Evolutionary conservation across 2,797 vertebrate genomes (phyloP).

Genomic region (Botia kubotai): DNA sequence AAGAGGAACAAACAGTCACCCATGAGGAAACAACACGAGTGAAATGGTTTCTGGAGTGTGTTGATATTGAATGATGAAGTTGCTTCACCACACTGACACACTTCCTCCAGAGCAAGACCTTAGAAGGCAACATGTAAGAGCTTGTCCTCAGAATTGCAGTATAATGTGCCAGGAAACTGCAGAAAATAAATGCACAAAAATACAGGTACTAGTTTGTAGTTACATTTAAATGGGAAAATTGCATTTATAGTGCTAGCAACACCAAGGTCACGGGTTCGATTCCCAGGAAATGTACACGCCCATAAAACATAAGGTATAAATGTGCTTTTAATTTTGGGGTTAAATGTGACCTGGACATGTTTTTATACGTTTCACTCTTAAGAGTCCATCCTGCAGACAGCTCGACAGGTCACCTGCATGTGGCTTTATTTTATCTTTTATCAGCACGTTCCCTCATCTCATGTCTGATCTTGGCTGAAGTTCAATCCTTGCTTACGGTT

Average conservation of each 20-base stretch:
- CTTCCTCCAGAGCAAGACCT: constrained; percentile 11
- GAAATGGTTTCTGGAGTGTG: too few species aligned
- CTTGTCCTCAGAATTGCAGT: neutral
- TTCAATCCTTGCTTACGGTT: constrained; percentile 38
- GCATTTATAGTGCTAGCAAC: neutral
- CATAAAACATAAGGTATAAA: too few species aligned
- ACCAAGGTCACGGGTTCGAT: too few species aligned
- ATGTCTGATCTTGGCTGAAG: constrained; percentile 30
- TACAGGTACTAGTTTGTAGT: too few species aligned
- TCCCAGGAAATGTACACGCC: too few species aligned
- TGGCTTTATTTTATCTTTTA: neutral
- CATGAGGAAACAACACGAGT: neutral
- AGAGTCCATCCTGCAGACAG: neutral
- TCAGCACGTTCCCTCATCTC: constrained; percentile 18
- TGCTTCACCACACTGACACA: constrained; percentile 40
- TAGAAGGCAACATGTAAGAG: neutral
- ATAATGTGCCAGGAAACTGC: neutral
- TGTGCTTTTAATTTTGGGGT: too few species aligned
- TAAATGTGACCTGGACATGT: too few species aligned
- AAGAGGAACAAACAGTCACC: constrained; percentile 16
- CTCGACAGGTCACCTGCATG: constrained; percentile 3
- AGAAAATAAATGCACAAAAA: too few species aligned
- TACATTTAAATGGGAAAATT: too few species aligned
- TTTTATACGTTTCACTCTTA: neutral
- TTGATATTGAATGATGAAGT: constrained; percentile 20